Conservation (phyloP, 2,888 invertebrate genomes). For the Idaea aversata region DNA sequence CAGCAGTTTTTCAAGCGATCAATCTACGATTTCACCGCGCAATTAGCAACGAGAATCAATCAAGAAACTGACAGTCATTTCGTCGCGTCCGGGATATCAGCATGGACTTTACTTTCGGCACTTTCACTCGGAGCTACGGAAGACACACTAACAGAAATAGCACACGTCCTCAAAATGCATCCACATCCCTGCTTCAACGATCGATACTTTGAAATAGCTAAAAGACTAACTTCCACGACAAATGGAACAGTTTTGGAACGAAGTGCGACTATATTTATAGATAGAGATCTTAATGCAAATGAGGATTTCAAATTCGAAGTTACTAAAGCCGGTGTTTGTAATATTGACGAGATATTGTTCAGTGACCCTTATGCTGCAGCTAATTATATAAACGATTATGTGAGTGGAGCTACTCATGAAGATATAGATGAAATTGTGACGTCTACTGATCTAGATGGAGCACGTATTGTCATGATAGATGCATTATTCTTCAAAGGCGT, state of each 20-base stretch:
- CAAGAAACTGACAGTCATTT: slow-evolving; percentile 65
- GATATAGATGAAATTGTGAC: slow-evolving; percentile 56
- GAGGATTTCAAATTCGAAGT: slow-evolving; percentile 39
- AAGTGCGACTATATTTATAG: slow-evolving; percentile 53
- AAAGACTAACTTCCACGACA: slow-evolving; percentile 30
- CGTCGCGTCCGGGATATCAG: slow-evolving; percentile 55
- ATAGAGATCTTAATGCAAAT: slow-evolving; percentile 40
- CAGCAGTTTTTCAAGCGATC: slow-evolving; percentile 39
- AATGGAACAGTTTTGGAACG: slow-evolving; percentile 46
- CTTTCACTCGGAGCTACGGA: slow-evolving; percentile 56
- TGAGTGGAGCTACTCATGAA: slow-evolving; percentile 51
- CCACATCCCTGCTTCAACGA: slow-evolving; percentile 56
- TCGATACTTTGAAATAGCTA: slow-evolving; percentile 50
- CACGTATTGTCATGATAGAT: slow-evolving; percentile 52
- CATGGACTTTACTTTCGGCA: slow-evolving; percentile 58
- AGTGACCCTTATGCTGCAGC: slow-evolving; percentile 41
- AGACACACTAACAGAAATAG: slow-evolving; percentile 49
- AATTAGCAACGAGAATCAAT: slow-evolving; percentile 42
- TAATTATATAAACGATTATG: slow-evolving; percentile 51
- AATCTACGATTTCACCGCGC: slow-evolving; percentile 48
- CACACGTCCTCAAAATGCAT: slow-evolving; percentile 45
- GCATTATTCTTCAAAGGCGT: slow-evolving; percentile 63
- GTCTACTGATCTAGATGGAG: slow-evolving; percentile 47
- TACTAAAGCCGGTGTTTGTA: slow-evolving; percentile 37
- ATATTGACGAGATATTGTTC: slow-evolving; percentile 45